These are phyloP conservation scores for Xiphorhynchus erythropygius DNA, from an alignment of 2,797 vertebrate genomes.

Conservation along the genomic window DNA sequence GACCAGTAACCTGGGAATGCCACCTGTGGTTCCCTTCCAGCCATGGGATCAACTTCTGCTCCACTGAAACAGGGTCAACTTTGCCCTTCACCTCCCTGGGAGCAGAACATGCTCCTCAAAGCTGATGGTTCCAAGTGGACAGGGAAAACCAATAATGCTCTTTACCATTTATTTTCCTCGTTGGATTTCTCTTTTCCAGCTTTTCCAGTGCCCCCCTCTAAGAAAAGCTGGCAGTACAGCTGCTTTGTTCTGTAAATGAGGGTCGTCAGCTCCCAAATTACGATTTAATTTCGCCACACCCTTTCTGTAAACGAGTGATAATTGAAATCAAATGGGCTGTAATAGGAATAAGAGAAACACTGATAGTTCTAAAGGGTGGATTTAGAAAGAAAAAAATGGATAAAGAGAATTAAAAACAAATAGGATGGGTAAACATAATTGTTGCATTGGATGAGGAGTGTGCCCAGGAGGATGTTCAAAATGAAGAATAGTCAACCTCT, in stretches of 20 bases:
- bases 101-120: not conserved
- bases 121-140: not conserved
- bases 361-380: not conserved
- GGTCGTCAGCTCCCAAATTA: not conserved
- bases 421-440: not conserved
- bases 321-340: not conserved
- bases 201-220: not conserved
- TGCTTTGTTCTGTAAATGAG: not conserved
- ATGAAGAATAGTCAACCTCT: rapidly evolving
- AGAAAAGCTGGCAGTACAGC: not conserved
- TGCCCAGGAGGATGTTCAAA: not conserved
- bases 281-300: not conserved
- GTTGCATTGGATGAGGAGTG: not conserved
- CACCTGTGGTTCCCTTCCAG: not conserved
- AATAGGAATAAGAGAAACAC: not conserved
- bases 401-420: not conserved
- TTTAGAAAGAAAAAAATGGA: not conserved
- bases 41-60: rapidly evolving
- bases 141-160: not conserved
- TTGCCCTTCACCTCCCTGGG: not conserved
- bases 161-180: not conserved
- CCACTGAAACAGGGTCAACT: not conserved
- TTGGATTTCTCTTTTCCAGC: not conserved
- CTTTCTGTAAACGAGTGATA: not conserved
- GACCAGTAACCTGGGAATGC: not conserved